phyloP scores from a whole-genome alignment of 2,113 vertebrate genomes.

The Channa argus region DNA sequence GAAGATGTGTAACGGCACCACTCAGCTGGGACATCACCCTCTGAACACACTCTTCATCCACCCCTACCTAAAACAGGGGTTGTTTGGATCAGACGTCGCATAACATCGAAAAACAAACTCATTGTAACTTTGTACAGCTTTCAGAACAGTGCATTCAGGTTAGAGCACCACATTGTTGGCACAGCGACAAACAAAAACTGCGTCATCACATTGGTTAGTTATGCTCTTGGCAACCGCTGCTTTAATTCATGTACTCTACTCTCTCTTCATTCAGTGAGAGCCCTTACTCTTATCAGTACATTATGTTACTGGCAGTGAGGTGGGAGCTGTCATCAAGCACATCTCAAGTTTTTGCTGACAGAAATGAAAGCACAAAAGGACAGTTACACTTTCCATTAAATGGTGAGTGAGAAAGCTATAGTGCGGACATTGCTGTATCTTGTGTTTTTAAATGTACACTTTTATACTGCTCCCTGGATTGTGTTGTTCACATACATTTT shows the following conservation, averaged over 20 bases:
- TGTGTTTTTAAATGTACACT: no score
- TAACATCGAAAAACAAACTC: background rate
- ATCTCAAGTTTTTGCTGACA: conserved; percentile 50
- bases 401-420: background rate
- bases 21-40: conserved; percentile 88
- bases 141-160: background rate
- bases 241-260: conserved; percentile 34
- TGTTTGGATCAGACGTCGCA: background rate
- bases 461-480: background rate
- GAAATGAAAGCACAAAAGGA: conserved; percentile 10
- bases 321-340: conserved; percentile 45
- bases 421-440: background rate
- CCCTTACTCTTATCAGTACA: conserved; percentile 44
- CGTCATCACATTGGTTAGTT: conserved; percentile 30
- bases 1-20: conserved; percentile 89
- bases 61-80: conserved; percentile 61
- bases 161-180: conserved; percentile 15
- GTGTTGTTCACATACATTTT: background rate
- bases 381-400: conserved; percentile 22
- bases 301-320: conserved; percentile 66
- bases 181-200: conserved; percentile 4
- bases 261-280: conserved; percentile 23
- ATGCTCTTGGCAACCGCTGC: conserved; percentile 52
- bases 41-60: conserved; percentile 87
- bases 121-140: background rate